Evolutionary conservation across 2,888 invertebrate species (phyloP).

Genomic region (Drosophila bunnanda): DNA sequence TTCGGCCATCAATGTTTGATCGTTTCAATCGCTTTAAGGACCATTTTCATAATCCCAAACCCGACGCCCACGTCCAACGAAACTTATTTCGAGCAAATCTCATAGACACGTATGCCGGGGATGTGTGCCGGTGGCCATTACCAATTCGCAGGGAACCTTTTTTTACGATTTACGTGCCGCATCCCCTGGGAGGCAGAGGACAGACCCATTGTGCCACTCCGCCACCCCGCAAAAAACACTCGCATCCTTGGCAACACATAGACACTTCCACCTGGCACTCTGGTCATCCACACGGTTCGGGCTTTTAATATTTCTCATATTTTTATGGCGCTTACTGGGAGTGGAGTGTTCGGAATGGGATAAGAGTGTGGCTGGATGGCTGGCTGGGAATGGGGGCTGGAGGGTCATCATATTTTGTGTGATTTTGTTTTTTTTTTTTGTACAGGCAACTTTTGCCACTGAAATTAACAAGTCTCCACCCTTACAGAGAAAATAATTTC

Average conservation of each 20-base stretch:
- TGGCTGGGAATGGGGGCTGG: conserved; percentile 9
- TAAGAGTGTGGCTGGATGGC: conserved; percentile 3
- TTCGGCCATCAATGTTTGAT: conserved; percentile 48
- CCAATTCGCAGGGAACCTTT: conserved; percentile 66
- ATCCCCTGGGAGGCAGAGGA: conserved; percentile 59
- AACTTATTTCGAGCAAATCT: conserved; percentile 48
- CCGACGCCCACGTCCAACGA: conserved; percentile 19
- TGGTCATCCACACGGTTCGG: conserved; percentile 50
- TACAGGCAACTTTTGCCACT: conserved; percentile 69
- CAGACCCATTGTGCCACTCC: conserved; percentile 16
- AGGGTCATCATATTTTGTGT: conserved; percentile 71
- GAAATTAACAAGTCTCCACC: conserved; percentile 68
- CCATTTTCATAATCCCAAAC: conserved; percentile 38
- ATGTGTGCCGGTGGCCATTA: conserved; percentile 47
- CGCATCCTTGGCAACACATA: conserved; percentile 17
- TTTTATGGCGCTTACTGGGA: conserved; percentile 66
- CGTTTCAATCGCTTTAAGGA: conserved; percentile 47
- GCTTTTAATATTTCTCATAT: conserved; percentile 78
- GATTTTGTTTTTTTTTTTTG: conserved; percentile 49
- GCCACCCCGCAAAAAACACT: conserved; percentile 1
- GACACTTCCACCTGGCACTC: conserved; percentile 39
- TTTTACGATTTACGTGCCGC: conserved; percentile 77
- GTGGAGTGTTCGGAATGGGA: conserved; percentile 28
- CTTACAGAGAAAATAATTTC: not conserved
- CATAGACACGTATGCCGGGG: conserved; percentile 48